Evolutionary conservation across 2,888 invertebrate species (phyloP), one percentile per base, ranked within the genome.

Genomic region (Sesia apiformis): DNA sequence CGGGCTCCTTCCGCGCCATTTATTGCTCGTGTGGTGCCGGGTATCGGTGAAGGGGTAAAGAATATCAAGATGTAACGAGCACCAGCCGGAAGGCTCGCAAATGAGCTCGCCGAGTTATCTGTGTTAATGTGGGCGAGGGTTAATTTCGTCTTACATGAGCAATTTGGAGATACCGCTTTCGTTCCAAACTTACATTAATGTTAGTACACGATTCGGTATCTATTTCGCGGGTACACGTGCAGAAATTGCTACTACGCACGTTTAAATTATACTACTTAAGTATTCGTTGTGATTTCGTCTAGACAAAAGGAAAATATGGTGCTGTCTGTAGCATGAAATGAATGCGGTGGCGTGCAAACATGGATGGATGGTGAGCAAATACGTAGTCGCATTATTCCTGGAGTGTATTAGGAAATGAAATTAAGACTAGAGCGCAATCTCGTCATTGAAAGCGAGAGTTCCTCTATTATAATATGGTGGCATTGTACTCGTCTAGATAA

Each of bases 41-140:
- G 83, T 82, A 83, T 84, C 86, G 84, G 84, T 72, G 79, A 86
- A 87, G 87, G 86, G 88, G 87, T 87, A 88, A 88, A 89, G 88
- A 89, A 88, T 88, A 89, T 89, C 87, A 85, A 88, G 88, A 88
- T 88, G 84, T 84, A 87, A 84, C 86, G 84, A 84, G 81, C 84
- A 65, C 76, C 81, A 79, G 85, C 86, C 88, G 87, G 87, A 87
- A 88, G 88, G 87, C 86, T 81, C 85, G 87, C 88, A 89, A 89
- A 88, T 89, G 88, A 89, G 89, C 89, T 85, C 84, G 76, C 80
- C 82, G 86, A 89, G 84, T 89, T 89, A 89, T 89, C 88, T 87
- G 78, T 74, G 76, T 82, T 88, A 87, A 87, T 88, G 87, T 82
- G 84, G 84, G 84, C 77, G 82, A 84, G 88, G 89, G 89, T 88